A percentile compares a stretch with the other conserved stretches of the same genome.
These are phyloP conservation scores for Cololabis saira DNA, from an alignment of 2,113 vertebrate genomes.

Conservation along the genomic window DNA sequence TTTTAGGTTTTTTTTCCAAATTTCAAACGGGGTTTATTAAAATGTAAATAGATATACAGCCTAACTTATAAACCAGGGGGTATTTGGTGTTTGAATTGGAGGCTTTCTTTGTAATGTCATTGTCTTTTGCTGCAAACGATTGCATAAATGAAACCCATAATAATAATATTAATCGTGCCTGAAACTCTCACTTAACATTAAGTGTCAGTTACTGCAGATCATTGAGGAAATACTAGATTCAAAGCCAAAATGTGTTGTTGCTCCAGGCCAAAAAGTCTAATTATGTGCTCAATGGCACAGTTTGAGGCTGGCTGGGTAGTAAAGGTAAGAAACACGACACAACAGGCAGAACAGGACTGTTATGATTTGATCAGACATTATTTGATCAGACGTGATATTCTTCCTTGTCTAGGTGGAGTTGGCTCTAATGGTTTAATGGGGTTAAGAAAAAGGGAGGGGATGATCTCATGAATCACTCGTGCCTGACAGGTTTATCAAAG, in stretches of 20 bases:
- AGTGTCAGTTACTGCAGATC: neutral
- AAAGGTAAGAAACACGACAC: slow-evolving; percentile 4
- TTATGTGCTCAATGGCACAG: too few species aligned
- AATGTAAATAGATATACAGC: neutral
- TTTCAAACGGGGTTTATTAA: neutral
- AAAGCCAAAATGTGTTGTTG: too few species aligned
- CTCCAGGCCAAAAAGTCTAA: too few species aligned
- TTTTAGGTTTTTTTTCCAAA: neutral
- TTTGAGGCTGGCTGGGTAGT: too few species aligned
- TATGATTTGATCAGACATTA: neutral
- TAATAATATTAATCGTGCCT: neutral
- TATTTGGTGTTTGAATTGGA: slow-evolving; percentile 1
- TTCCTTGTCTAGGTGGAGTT: neutral
- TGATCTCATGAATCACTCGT: neutral
- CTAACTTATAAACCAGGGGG: neutral
- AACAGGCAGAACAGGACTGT: slow-evolving; percentile 26
- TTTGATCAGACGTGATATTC: neutral
- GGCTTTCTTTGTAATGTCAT: neutral
- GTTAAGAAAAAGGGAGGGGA: neutral
- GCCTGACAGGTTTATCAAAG: neutral
- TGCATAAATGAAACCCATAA: neutral
- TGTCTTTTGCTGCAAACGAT: neutral
- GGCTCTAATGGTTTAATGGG: slow-evolving; percentile 34
- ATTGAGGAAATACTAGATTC: neutral
- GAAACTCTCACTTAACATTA: neutral